Evolutionary conservation across 2,888 invertebrate species (phyloP).

Genomic region (Micoletzkya japonica): DNA sequence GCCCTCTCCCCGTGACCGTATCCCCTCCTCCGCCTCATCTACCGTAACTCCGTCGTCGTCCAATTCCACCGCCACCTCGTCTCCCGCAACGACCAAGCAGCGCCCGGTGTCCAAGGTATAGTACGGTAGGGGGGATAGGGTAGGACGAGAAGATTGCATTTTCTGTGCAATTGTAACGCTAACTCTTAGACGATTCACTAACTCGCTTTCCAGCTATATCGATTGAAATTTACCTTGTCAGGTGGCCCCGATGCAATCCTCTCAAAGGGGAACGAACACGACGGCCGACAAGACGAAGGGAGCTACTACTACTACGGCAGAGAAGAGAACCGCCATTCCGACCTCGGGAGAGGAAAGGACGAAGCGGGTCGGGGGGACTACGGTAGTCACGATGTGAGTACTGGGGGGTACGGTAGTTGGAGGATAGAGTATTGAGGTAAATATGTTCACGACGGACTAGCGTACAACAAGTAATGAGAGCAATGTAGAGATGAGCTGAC

Average conservation of each 20-base stretch:
- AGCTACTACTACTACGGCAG: background rate
- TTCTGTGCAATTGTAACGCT: too few relatives aligned
- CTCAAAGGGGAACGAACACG: background rate
- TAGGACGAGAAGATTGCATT: too few relatives aligned
- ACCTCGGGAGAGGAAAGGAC: background rate
- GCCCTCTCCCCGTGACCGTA: too few relatives aligned
- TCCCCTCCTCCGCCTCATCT: background rate
- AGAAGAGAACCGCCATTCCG: slow-evolving; percentile 6
- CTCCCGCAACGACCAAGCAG: slow-evolving; percentile 7
- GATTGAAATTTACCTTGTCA: background rate
- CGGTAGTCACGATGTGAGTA: too few relatives aligned
- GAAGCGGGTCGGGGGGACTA: background rate
- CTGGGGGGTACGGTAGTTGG: too few relatives aligned
- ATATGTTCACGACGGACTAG: too few relatives aligned
- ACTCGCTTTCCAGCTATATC: too few relatives aligned
- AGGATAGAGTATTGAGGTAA: too few relatives aligned
- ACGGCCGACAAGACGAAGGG: background rate
- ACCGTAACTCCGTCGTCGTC: background rate
- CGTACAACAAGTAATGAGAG: too few relatives aligned
- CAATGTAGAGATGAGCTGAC: too few relatives aligned
- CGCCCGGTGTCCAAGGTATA: slow-evolving; percentile 18
- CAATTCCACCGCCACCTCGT: background rate
- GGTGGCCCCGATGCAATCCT: slow-evolving; percentile 28
- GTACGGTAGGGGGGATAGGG: too few relatives aligned
- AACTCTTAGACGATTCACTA: too few relatives aligned